Base-by-base conservation (phyloP, 1,140 invertebrate species). In the Patella vulgata region DNA sequence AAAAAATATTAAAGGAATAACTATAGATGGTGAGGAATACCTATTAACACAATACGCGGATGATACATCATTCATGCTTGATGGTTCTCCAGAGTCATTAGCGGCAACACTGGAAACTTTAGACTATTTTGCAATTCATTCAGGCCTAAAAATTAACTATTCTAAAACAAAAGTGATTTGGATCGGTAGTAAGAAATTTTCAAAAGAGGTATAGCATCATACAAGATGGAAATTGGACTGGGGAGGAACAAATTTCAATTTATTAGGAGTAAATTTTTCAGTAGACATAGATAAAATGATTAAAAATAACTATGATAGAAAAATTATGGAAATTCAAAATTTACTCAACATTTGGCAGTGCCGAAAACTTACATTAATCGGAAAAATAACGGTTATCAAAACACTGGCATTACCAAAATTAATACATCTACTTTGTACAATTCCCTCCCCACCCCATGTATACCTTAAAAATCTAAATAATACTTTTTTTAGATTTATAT, bases 31-130 rank as follows among this genome's bases (percentile, higher is more conserved):
- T 21, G 36, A 39, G 42, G 31, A 53, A 27, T 36, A 52, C 40
- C 36, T 51, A 19, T 3, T 54, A 30, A 46, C 63, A 0, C 56
- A 59, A 19, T 65, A 59, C 50, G 56, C 50, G 8, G 56, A 63
- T 56, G 60, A 65, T 25, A 65, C 50, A 28, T 40, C 50, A 27
- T 23, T 63, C 17, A 33, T 44, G n/a, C 19, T 57, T 14, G 36
- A 63, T 63, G 61, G 53, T 25, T 50, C 53, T 31, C 23, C 50
- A 52, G 23, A 63, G n/a, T 63, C 61, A 27, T 28, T 63, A 23
- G 28, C 21, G 3, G 25, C 39, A 43, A 17, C 53, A 43, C 27
- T 63, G 1, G 19, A 23, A 46, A 28, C 21, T 8, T 14, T 57
- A 9, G 54, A 63, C 19, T 52, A 27, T 5, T 57, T 36, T 52